phyloP scores from a whole-genome alignment of 2,888 invertebrate genomes.

The Sthenelais limicola region DNA sequence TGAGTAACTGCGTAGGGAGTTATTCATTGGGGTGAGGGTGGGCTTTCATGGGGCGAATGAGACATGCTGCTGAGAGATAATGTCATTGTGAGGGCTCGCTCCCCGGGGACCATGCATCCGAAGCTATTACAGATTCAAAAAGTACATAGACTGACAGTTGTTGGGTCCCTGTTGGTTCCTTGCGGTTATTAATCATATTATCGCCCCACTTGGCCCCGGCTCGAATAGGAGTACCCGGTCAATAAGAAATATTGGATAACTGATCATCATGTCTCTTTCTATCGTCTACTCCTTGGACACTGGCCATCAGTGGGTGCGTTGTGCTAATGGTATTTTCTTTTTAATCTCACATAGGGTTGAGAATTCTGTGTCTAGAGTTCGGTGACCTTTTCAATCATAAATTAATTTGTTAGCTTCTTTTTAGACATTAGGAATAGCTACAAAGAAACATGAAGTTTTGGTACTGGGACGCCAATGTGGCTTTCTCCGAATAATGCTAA shows the following conservation, averaged over 20 bases:
- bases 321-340: no score
- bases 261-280: background rate
- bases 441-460: no score
- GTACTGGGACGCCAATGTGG: no score
- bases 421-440: no score
- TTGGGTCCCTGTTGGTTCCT: background rate
- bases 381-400: no score
- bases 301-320: slow-evolving; percentile 2
- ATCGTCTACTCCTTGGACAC: no score
- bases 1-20: slow-evolving; percentile 18
- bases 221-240: slow-evolving; percentile 2
- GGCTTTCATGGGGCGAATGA: background rate
- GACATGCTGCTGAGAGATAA: slow-evolving; percentile 18
- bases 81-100: slow-evolving; percentile 9
- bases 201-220: background rate
- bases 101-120: slow-evolving; percentile 17
- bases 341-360: no score
- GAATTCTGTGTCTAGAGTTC: no score
- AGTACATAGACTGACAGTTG: background rate
- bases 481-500: no score
- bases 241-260: slow-evolving; percentile 1
- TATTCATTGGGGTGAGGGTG: background rate
- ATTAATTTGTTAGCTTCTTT: no score
- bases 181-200: slow-evolving; percentile 12
- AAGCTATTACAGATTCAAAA: slow-evolving; percentile 26